Evolutionary conservation across 2,888 invertebrate species (phyloP).

Genomic region (Troides oblongomaculatus): DNA sequence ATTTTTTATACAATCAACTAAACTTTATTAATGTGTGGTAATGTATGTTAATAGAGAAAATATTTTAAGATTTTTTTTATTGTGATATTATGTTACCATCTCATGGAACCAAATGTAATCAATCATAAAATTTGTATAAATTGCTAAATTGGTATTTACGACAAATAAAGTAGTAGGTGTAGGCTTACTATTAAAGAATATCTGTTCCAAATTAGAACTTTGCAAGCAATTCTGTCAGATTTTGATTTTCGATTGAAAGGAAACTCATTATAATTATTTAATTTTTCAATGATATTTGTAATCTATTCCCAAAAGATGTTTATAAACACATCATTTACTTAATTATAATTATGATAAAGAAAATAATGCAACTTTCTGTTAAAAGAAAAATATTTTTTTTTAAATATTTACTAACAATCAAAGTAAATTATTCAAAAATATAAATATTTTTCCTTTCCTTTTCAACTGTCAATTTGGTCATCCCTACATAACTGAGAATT

Average conservation of each 20-base stretch:
- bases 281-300: too few species aligned
- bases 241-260: neutral
- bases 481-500: neutral
- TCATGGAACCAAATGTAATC: constrained; percentile 9
- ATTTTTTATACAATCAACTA: constrained; percentile 12
- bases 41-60: neutral
- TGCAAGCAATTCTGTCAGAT: neutral
- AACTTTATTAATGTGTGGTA: constrained; percentile 2
- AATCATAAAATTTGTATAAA: constrained; percentile 2
- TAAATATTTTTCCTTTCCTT: neutral
- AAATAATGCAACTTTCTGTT: too few species aligned
- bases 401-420: too few species aligned
- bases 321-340: too few species aligned
- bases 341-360: too few species aligned
- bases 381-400: too few species aligned
- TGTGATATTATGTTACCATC: constrained; percentile 23
- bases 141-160: neutral
- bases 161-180: neutral
- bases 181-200: neutral
- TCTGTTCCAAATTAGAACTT: neutral
- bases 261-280: neutral
- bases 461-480: neutral
- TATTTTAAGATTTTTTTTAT: constrained; percentile 12
- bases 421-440: neutral
- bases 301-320: too few species aligned